phyloP scores from a whole-genome alignment of 1,140 invertebrate species.

The Stegodyphus mimosarum region DNA sequence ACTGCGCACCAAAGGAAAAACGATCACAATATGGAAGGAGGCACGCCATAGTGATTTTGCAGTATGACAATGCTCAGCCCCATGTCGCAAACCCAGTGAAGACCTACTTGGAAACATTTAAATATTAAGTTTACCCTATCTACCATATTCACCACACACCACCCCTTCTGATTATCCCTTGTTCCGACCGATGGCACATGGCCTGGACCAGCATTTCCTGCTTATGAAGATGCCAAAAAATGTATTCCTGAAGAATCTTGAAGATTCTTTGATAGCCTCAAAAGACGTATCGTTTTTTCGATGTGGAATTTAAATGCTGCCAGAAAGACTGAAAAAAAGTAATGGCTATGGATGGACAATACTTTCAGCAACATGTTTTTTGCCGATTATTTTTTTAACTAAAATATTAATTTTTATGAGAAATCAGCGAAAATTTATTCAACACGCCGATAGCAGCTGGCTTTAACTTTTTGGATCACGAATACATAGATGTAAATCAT shows the following conservation, averaged over 20 bases:
- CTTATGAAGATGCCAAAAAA: neutral
- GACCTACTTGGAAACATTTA: neutral
- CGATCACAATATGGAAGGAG: neutral
- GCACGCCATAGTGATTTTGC: neutral
- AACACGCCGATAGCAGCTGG: neutral
- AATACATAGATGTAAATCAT: too few species aligned
- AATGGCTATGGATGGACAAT: neutral
- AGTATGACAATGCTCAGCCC: neutral
- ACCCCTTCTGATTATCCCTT: neutral
- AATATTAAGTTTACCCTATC: neutral
- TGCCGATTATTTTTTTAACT: neutral
- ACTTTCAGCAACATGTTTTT: conserved; percentile 5
- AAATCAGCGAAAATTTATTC: neutral
- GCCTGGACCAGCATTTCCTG: neutral
- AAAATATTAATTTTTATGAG: neutral
- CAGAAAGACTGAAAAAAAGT: conserved; percentile 4
- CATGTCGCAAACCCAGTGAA: neutral
- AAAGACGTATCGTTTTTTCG: neutral
- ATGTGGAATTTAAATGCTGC: neutral
- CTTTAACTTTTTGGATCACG: too few species aligned
- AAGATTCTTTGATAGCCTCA: neutral
- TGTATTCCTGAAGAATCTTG: neutral
- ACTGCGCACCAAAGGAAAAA: neutral
- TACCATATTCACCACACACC: neutral
- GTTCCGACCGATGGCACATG: neutral